Evolutionary conservation across 2,888 invertebrate species (phyloP).

Genomic region (Acrobasis suavella): DNA sequence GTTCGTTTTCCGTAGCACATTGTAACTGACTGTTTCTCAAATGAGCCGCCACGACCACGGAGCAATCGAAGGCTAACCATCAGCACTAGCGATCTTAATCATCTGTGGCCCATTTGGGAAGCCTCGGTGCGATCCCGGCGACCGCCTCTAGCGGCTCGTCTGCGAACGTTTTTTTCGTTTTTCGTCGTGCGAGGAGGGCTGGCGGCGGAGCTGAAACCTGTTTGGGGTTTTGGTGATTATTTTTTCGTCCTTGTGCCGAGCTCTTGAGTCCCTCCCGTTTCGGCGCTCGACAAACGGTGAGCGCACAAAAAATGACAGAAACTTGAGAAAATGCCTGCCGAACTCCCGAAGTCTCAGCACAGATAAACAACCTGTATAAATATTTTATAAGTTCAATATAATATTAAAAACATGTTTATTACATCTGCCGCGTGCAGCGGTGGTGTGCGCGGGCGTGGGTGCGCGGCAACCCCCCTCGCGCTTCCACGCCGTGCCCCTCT

Average conservation of each 20-base stretch:
- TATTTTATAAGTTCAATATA: constrained; percentile 48
- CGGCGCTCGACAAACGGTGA: constrained; percentile 50
- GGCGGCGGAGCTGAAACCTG: constrained; percentile 65
- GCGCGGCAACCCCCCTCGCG: constrained; percentile 51
- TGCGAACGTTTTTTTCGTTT: constrained; percentile 68
- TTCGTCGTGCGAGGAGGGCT: constrained; percentile 68
- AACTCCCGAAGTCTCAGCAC: constrained; percentile 63
- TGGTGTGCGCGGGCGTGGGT: constrained; percentile 42
- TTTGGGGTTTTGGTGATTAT: constrained; percentile 73
- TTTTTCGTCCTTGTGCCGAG: constrained; percentile 67
- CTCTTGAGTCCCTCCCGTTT: constrained; percentile 50
- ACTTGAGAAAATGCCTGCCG: constrained; percentile 58
- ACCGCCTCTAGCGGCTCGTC: constrained; percentile 53
- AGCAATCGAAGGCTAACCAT: constrained; percentile 40
- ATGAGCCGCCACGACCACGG: constrained; percentile 36
- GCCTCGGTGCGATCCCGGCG: constrained; percentile 49
- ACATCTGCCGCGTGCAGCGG: constrained; percentile 42
- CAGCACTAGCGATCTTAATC: constrained; percentile 56
- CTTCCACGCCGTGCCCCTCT: constrained; percentile 55
- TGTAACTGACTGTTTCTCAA: constrained; percentile 41
- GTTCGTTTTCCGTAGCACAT: constrained; percentile 28
- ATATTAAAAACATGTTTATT: constrained; percentile 56
- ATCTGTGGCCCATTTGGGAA: constrained; percentile 59
- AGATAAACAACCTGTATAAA: constrained; percentile 62
- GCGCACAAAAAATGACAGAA: constrained; percentile 61